Conservation (phyloP, 30 jellyfish, hydroid and myxozoan species). For the Aurelia aurita complex sp. Pacific region DNA sequence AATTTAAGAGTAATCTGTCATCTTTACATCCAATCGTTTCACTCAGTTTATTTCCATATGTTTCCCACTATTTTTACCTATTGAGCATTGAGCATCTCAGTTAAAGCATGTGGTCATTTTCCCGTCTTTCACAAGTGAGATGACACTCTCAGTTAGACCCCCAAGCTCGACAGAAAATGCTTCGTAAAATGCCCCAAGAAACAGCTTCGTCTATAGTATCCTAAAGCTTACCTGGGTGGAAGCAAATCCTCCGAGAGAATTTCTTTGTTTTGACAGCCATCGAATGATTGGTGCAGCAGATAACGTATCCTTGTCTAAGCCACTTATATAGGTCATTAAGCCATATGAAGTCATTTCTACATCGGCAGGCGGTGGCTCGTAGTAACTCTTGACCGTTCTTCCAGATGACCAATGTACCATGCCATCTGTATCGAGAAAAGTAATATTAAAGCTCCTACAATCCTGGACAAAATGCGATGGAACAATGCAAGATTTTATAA, state of each 20-base stretch:
- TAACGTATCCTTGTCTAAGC: constrained; percentile 1
- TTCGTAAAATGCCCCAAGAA: no score
- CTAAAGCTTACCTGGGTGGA: constrained; percentile 75
- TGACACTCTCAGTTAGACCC: no score
- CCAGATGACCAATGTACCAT: constrained; percentile 74
- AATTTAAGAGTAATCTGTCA: no score
- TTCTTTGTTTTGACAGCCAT: constrained; percentile 86
- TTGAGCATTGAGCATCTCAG: no score
- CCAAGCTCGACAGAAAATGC: no score
- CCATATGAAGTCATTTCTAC: constrained; percentile 86
- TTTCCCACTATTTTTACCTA: no score
- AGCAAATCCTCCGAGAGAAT: constrained; percentile 85
- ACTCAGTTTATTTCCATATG: no score
- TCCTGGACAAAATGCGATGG: background rate
- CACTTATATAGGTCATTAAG: constrained; percentile 61
- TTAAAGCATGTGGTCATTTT: no score
- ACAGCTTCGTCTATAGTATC: no score
- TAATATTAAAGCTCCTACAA: background rate
- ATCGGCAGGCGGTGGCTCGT: constrained; percentile 70
- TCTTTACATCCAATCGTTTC: no score
- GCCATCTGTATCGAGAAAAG: constrained; percentile 46
- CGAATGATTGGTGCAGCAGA: constrained; percentile 70
- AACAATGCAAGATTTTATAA: no score
- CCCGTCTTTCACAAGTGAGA: no score
- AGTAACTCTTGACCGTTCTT: constrained; percentile 34